A percentile compares a stretch with the other conserved stretches of the same genome.
Evolutionary conservation across 2,113 vertebrate genomes (phyloP).

Genomic region (Rhea pennata): DNA sequence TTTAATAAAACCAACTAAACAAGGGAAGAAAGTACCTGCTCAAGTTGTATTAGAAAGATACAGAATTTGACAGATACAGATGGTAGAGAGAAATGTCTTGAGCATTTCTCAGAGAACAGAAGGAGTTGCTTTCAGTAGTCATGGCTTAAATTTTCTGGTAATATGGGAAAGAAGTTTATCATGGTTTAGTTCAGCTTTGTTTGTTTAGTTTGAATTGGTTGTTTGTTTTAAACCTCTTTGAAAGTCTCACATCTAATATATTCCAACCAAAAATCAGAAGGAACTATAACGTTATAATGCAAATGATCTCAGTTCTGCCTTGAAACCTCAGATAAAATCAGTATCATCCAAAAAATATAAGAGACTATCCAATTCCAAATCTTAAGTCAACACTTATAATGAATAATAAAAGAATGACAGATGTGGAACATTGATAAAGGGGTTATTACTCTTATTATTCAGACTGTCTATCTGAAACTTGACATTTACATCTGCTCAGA

Average conservation of each 20-base stretch:
- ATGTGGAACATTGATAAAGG: neutral
- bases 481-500: neutral
- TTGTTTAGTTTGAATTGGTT: neutral
- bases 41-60: neutral
- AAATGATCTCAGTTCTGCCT: neutral
- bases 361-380: neutral
- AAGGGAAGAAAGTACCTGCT: neutral
- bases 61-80: neutral
- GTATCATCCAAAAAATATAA: neutral
- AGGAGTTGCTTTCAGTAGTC: neutral
- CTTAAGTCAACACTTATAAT: neutral
- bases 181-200: neutral
- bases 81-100: neutral
- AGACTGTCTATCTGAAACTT: neutral
- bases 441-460: neutral
- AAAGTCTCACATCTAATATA: neutral
- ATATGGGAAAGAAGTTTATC: neutral
- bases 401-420: neutral
- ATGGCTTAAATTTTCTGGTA: neutral
- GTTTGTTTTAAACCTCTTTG: neutral
- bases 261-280: neutral
- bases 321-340: neutral
- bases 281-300: neutral
- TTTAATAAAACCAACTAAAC: neutral
- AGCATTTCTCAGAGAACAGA: neutral